Base-by-base conservation (phyloP, 2,888 invertebrate genomes). In the Parnassius smintheus region DNA sequence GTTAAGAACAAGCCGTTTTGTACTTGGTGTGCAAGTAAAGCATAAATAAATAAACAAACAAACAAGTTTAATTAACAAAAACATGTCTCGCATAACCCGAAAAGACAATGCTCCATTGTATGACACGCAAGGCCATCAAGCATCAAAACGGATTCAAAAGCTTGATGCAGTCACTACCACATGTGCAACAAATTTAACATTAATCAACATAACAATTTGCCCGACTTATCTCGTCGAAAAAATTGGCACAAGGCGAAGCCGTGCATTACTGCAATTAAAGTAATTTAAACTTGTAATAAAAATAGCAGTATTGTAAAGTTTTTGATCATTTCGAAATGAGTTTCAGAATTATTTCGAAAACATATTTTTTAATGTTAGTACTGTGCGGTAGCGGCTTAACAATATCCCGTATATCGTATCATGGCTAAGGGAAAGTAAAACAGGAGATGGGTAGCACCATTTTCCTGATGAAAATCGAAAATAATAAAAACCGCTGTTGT, bases 111-210 rank as follows among this genome's bases (percentile, higher is more conserved):
- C 13, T 2, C 9, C 7, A 13, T 49, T 49, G 49, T 9, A 2
- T 13, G 49, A 49, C 18, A 49, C 7, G 49, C 13, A 49, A 49
- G 49, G 13, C 18, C 13, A 48, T 13, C 13, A 48, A 48, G 13
- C 13, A n/a, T 13, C 13, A 2, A 49, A 9, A 49, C 2, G 49
- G 13, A 49, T 49, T n/a, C 49, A 49, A 49, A 54, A 49, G 22
- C 10, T 8, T 35, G 22, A 48, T 44, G 44, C 51, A 45, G 13
- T 10, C 13, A 8, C 9, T 45, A 13, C 55, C 60, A 49, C 60
- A 60, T 60, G 60, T 60, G 60, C 41, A 49, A 48, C 49, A 48
- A 46, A 60, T 60, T 60, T 54, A 35, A 4, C 49, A 55, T 49
- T 60, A 55, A 59, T 59, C 41, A 54, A 42, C 54, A 55, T 54